Conservation (phyloP, 2,888 invertebrate species). For the Volucella inflata region DNA sequence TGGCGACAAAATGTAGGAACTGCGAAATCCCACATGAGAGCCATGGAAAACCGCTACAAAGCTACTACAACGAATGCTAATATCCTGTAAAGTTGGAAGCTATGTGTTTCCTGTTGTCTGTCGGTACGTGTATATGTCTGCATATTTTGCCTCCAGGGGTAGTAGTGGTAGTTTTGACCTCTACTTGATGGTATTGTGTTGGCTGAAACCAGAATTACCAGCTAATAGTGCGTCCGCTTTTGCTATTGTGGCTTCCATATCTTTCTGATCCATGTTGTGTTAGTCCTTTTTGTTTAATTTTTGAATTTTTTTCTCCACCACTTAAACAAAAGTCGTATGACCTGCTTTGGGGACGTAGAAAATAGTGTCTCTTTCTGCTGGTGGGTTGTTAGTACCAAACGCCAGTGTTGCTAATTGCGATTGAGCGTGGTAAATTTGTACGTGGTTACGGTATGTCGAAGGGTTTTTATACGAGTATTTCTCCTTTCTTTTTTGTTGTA, state of each 20-base stretch:
- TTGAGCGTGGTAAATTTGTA: slow-evolving; percentile 32
- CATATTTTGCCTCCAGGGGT: too few relatives aligned
- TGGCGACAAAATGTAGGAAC: slow-evolving; percentile 22
- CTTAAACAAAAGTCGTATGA: slow-evolving; percentile 60
- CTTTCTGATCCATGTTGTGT: neutral
- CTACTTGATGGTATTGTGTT: slow-evolving; percentile 34
- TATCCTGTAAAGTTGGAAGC: slow-evolving; percentile 40
- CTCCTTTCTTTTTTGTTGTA: neutral
- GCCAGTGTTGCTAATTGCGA: slow-evolving; percentile 63
- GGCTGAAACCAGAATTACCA: slow-evolving; percentile 43
- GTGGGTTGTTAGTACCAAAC: slow-evolving; percentile 7
- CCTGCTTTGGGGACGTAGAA: slow-evolving; percentile 35
- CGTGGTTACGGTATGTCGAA: too few relatives aligned
- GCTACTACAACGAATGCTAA: slow-evolving; percentile 50
- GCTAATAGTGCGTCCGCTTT: slow-evolving; percentile 57
- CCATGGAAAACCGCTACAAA: slow-evolving; percentile 57
- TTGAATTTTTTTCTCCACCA: slow-evolving; percentile 44
- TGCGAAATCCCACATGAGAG: slow-evolving; percentile 29
- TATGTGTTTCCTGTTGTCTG: slow-evolving; percentile 15
- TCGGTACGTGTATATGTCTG: too few relatives aligned
- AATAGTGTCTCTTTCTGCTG: neutral
- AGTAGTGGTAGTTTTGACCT: neutral
- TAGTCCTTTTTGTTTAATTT: slow-evolving; percentile 1
- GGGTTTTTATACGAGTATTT: neutral
- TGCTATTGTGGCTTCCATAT: neutral